Evolutionary conservation across 2,888 invertebrate genomes (phyloP).

Genomic region (Tortricodes alternella): DNA sequence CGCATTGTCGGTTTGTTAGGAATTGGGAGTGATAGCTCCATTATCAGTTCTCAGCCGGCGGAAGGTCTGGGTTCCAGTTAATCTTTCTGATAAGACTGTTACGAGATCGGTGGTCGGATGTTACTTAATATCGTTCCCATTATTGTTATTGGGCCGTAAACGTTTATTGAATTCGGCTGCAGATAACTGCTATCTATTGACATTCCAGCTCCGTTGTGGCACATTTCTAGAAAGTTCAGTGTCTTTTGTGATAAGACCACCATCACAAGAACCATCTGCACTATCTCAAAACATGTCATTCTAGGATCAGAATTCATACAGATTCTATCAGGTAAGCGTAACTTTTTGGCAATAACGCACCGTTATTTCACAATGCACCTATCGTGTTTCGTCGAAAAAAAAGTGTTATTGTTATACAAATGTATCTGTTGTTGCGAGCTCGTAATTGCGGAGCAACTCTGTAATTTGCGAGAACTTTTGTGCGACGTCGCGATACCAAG

Average conservation of each 20-base stretch:
- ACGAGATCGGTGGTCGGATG: slow-evolving; percentile 9
- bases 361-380: slow-evolving; percentile 44
- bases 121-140: slow-evolving; percentile 6
- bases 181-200: slow-evolving; percentile 1
- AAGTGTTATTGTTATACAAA: slow-evolving; percentile 79
- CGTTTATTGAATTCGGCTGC: background rate
- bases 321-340: too few species aligned
- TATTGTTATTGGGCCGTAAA: slow-evolving; percentile 8
- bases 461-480: slow-evolving; percentile 74
- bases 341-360: slow-evolving; percentile 19
- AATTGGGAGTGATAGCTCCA: background rate
- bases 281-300: background rate
- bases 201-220: background rate
- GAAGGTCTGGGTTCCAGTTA: slow-evolving; percentile 13
- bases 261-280: background rate
- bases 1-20: slow-evolving; percentile 3
- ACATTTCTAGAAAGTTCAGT: background rate
- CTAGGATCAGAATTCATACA: background rate
- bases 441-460: slow-evolving; percentile 72
- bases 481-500: slow-evolving; percentile 48
- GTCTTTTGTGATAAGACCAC: background rate
- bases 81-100: slow-evolving; percentile 23
- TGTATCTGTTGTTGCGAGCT: slow-evolving; percentile 74
- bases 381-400: slow-evolving; percentile 72
- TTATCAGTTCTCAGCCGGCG: slow-evolving; percentile 15